Percentiles rank a stretch among this genome's conserved stretches.
These are phyloP conservation scores for Branchellion lobata DNA, from an alignment of 2,888 invertebrate species.

Conservation along the genomic window DNA sequence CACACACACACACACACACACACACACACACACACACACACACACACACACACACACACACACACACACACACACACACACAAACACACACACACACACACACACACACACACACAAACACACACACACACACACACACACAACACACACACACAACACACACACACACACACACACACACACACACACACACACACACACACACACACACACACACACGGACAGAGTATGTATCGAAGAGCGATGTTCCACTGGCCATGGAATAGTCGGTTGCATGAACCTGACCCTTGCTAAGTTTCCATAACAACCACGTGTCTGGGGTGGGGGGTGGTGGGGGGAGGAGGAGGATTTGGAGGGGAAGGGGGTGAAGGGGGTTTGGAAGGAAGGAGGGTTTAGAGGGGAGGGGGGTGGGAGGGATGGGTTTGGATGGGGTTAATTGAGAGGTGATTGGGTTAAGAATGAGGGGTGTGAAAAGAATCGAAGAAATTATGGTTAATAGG, in stretches of 20 bases:
- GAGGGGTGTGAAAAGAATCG: not conserved
- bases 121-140: not conserved
- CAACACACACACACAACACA: not conserved
- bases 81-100: not conserved
- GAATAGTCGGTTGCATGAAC: constrained; percentile 84
- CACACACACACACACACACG: not conserved
- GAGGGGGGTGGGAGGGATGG: no score
- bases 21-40: not conserved
- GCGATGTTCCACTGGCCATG: constrained; percentile 84
- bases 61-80: not conserved
- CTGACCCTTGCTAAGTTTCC: constrained; percentile 72
- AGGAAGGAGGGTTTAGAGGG: no score
- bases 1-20: not conserved
- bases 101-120: constrained; percentile 55
- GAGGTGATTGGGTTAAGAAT: not conserved
- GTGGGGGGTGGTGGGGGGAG: not conserved
- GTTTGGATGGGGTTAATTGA: no score
- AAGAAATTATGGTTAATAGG: not conserved
- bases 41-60: not conserved
- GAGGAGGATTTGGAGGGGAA: no score
- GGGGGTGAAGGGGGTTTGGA: no score
- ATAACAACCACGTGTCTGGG: constrained; percentile 88
- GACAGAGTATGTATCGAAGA: constrained; percentile 84
- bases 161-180: no score
- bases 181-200: not conserved